Percentiles rank a stretch among this genome's conserved stretches.
Evolutionary conservation across 2,888 invertebrate species (phyloP).

Genomic region (Himalopsyche kuldschensis): DNA sequence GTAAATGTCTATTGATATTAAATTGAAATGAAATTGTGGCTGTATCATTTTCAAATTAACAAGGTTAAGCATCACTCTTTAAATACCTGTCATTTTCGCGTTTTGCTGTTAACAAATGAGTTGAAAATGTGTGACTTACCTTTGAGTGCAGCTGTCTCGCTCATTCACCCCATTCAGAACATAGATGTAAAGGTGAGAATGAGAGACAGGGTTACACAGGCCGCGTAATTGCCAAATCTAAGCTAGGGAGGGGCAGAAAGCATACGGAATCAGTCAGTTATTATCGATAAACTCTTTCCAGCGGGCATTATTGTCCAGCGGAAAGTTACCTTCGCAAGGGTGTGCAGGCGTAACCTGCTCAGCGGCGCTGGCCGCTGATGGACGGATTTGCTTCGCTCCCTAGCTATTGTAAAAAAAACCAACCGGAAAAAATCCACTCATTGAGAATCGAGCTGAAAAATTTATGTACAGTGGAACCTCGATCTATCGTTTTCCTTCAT

Average conservation of each 20-base stretch:
- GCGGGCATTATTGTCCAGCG: not conserved
- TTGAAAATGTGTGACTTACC: conserved; percentile 57
- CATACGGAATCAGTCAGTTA: conserved; percentile 59
- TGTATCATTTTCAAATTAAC: not conserved
- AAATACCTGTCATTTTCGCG: conserved; percentile 14
- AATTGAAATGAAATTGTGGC: not conserved
- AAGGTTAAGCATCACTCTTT: not conserved
- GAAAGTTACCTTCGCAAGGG: not conserved
- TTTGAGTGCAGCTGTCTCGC: conserved; percentile 60
- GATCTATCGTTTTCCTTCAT: too few species aligned
- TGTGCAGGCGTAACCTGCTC: not conserved
- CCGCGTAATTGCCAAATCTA: conserved; percentile 63
- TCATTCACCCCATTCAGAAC: conserved; percentile 50
- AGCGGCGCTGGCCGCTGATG: not conserved
- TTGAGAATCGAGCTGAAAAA: not conserved
- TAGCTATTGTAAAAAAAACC: conserved; percentile 24
- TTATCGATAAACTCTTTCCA: conserved; percentile 43
- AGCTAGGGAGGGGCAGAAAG: conserved; percentile 64
- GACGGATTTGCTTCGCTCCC: conserved; percentile 10
- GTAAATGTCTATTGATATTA: not conserved
- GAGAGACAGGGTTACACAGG: conserved; percentile 64
- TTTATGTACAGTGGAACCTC: not conserved
- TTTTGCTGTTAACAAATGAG: conserved; percentile 25
- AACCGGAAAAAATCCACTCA: conserved; percentile 4
- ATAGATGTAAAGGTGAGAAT: conserved; percentile 61